Evolutionary conservation across 2,888 invertebrate genomes (phyloP).

Genomic region (Rhabditophanes sp.): DNA sequence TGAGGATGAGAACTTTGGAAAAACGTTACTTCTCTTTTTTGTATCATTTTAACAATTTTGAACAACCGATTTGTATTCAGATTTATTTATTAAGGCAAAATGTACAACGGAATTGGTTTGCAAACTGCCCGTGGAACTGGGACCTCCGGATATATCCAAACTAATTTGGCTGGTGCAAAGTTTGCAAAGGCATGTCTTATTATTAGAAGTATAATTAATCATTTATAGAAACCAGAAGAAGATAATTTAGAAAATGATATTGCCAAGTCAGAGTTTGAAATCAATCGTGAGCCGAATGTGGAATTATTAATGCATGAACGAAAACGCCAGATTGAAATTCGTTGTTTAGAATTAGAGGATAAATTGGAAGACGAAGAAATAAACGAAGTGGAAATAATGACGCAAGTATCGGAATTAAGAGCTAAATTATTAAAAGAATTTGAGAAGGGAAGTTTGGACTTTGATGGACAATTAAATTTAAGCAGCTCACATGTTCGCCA

Average conservation of each 20-base stretch:
- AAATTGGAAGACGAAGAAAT: slow-evolving; percentile 82
- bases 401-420: slow-evolving; percentile 73
- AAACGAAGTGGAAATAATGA: slow-evolving; percentile 74
- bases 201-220: no score
- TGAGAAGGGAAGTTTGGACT: slow-evolving; percentile 27
- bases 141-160: slow-evolving; percentile 92
- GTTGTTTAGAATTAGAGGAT: slow-evolving; percentile 85
- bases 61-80: no score
- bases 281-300: slow-evolving; percentile 47
- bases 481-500: slow-evolving; percentile 30
- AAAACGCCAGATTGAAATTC: slow-evolving; percentile 84
- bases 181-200: slow-evolving; percentile 24
- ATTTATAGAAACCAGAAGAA: slow-evolving; percentile 26
- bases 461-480: slow-evolving; percentile 32
- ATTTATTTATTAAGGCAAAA: slow-evolving; percentile 47
- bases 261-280: slow-evolving; percentile 63
- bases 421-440: slow-evolving; percentile 62
- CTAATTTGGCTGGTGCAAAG: slow-evolving; percentile 73
- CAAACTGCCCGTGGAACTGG: slow-evolving; percentile 89
- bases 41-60: no score
- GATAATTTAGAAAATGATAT: slow-evolving; percentile 65
- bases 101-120: slow-evolving; percentile 99
- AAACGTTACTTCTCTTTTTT: no score
- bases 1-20: no score
- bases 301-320: slow-evolving; percentile 88